A percentile compares a stretch with the other conserved stretches of the same genome.
Evolutionary conservation across 2,888 invertebrate genomes (phyloP).

Genomic region (Pseudanteris insignis): DNA sequence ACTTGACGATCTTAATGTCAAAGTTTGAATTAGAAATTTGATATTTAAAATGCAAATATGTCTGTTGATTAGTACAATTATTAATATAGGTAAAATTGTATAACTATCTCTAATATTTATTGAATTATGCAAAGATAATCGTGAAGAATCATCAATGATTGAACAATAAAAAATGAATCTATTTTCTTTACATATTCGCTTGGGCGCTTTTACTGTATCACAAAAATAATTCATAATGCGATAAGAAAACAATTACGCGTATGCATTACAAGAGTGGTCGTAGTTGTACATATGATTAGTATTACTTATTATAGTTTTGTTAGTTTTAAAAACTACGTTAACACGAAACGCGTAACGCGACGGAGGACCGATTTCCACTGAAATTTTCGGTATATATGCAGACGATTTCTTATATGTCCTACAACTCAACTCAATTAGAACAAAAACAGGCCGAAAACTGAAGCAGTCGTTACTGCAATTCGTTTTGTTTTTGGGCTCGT

Average conservation of each 20-base stretch:
- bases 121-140: constrained; percentile 22
- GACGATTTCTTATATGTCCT: not conserved
- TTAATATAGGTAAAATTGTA: constrained; percentile 36
- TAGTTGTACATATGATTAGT: constrained; percentile 1
- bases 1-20: constrained; percentile 56
- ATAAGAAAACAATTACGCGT: constrained; percentile 19
- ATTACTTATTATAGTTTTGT: not conserved
- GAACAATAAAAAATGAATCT: constrained; percentile 16
- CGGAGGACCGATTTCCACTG: constrained; percentile 13
- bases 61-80: constrained; percentile 31
- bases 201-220: constrained; percentile 10
- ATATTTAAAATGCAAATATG: constrained; percentile 53
- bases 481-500: constrained; percentile 11
- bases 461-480: constrained; percentile 21
- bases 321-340: constrained; percentile 3
- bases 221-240: constrained; percentile 7
- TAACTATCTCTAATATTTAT: constrained; percentile 48
- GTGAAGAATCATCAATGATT: constrained; percentile 13
- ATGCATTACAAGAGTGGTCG: not conserved
- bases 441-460: constrained; percentile 8
- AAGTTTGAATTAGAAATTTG: constrained; percentile 54
- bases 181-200: constrained; percentile 17
- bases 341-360: constrained; percentile 26
- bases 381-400: not conserved
- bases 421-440: constrained; percentile 5